A percentile compares a stretch with the other conserved stretches of the same genome.
Conservation (phyloP, 2,113 vertebrate species). For the Maylandia zebra region DNA sequence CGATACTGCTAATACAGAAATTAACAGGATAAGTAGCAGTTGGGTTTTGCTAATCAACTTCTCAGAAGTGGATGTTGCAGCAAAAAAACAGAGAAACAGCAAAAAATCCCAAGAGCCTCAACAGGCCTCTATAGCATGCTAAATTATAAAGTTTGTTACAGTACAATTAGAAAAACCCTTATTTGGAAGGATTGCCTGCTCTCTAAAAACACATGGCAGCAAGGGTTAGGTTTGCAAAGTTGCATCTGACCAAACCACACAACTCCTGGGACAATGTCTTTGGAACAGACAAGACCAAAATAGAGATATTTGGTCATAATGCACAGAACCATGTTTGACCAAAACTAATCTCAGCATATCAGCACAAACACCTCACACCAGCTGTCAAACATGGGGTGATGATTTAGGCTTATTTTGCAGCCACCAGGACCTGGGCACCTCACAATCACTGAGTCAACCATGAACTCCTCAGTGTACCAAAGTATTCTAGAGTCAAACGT, state of each 20-base stretch:
- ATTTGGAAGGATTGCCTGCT: not conserved
- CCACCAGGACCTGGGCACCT: not conserved
- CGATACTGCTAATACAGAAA: fast-evolving
- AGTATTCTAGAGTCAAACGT: not conserved
- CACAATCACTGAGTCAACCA: not conserved
- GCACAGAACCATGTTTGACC: not conserved
- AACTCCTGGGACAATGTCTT: not conserved
- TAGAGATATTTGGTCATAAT: not conserved
- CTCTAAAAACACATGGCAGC: not conserved
- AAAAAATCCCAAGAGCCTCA: not conserved
- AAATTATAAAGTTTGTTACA: not conserved
- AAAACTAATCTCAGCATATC: not conserved
- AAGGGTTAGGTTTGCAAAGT: not conserved
- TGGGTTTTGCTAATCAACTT: not conserved
- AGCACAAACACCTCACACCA: not conserved
- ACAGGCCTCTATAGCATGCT: not conserved
- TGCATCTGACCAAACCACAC: not conserved
- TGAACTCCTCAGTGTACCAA: not conserved
- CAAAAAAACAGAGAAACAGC: not conserved
- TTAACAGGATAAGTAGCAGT: not conserved
- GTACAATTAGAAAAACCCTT: not conserved
- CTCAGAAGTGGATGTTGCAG: fast-evolving
- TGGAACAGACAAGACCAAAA: not conserved
- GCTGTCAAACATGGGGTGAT: not conserved
- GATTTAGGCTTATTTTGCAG: not conserved